Evolutionary conservation across 2,113 vertebrate genomes (phyloP), one percentile per base, ranked within the genome.

Genomic region (Carassius gibelio): DNA sequence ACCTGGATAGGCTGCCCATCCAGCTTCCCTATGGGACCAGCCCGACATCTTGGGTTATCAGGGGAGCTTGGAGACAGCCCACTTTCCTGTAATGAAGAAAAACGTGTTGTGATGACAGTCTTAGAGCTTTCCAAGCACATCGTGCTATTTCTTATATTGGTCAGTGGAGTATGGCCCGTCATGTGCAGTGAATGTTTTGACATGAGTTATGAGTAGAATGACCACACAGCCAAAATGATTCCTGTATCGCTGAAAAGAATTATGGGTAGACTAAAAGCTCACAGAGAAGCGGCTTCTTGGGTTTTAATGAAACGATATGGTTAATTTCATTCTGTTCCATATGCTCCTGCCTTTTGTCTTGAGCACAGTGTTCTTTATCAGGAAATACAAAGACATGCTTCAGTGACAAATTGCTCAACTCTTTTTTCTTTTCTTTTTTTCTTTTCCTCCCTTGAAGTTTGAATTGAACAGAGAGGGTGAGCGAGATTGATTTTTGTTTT

Each of bases 11-110:
- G 90, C 88, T 86, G 80, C 79, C 91, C 90, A 83, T 89, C 89
- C 83, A 0, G 75, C 4, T 84, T 78, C 52, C 92, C 91, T 91
- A 34, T 3, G 88, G 89, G 91, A 91, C 83, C n/a, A 86, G 83
- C 86, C 85, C 75, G 88, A 88, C 88, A 89, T 92, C 62, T 57
- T 85, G 83, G 80, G 90, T 88, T 91, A 90, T 91, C 90, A 72
- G 55, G 84, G 87, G 84, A 90, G 81, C 62, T 34, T 74, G 71
- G 48, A 83, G 86, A 84, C 76, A 81, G 84, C 79, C 88, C 85
- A 84, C 55, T 86, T 71, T 76, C 45, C 81, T 76, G 23, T 86
- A 84, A 88, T 84, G 81, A 85, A 55, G 75, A 50, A 90, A 90
- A 88, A 78, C 45, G 14, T 42, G 7, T 42, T 42, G 42, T 42